Evolutionary conservation across 1,140 invertebrate species (phyloP).

Genomic region (Aphelenchoides avenae): DNA sequence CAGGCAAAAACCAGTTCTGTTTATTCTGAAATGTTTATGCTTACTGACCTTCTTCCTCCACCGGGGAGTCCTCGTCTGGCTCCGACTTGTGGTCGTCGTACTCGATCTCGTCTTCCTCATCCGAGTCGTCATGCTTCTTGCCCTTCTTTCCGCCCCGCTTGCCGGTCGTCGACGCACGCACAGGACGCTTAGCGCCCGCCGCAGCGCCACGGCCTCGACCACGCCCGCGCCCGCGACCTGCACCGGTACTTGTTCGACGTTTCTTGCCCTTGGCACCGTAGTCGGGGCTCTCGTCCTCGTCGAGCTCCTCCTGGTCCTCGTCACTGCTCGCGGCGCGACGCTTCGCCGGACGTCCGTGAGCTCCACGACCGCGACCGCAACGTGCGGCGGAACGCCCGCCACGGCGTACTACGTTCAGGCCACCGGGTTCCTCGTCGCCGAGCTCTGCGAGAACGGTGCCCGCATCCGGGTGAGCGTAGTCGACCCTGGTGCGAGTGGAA

Average conservation of each 20-base stretch:
- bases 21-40: too few relatives aligned
- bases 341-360: conserved; percentile 14
- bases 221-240: conserved; percentile 1
- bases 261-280: conserved; percentile 31
- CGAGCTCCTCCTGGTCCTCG: conserved; percentile 32
- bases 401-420: conserved; percentile 1
- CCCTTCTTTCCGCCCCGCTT: too few relatives aligned
- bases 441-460: conserved; percentile 41
- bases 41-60: too few relatives aligned
- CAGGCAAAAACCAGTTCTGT: too few relatives aligned
- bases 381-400: conserved; percentile 8
- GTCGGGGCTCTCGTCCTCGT: conserved; percentile 20
- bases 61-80: too few relatives aligned
- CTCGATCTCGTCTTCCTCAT: too few relatives aligned
- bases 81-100: too few relatives aligned
- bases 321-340: conserved; percentile 11
- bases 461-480: conserved; percentile 47
- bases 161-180: too few relatives aligned
- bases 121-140: too few relatives aligned
- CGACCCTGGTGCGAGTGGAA: conserved; percentile 35
- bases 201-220: conserved; percentile 8
- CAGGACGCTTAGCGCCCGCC: background rate
- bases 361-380: conserved; percentile 14
- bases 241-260: background rate
- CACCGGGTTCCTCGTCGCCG: conserved; percentile 41